These are phyloP conservation scores for Volucella bombylans DNA, from an alignment of 2,888 invertebrate genomes.

Conservation along the genomic window DNA sequence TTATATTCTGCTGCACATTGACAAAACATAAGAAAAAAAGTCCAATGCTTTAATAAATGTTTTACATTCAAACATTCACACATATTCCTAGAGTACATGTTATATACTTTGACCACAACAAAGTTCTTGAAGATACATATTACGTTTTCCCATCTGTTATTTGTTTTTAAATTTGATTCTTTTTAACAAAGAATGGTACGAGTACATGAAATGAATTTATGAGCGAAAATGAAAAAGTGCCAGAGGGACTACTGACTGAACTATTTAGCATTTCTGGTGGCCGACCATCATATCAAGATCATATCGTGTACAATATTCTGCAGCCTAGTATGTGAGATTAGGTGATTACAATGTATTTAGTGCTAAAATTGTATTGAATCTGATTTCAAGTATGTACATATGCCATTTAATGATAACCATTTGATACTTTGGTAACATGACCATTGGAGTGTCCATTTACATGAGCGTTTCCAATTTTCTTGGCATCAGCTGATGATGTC, in stretches of 20 bases:
- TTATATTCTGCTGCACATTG: conserved; percentile 12
- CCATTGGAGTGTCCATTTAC: conserved; percentile 75
- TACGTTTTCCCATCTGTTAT: neutral
- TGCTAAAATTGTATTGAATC: conserved; percentile 9
- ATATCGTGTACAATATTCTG: too few relatives aligned
- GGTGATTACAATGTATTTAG: conserved; percentile 29
- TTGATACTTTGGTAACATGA: conserved; percentile 61
- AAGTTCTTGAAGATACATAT: neutral
- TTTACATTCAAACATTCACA: conserved; percentile 25
- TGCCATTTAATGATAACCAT: conserved; percentile 58
- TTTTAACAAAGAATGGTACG: conserved; percentile 26
- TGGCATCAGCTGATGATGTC: conserved; percentile 71
- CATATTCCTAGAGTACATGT: neutral
- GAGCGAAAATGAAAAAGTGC: conserved; percentile 9
- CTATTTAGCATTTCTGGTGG: neutral
- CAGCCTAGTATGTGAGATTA: conserved; percentile 33
- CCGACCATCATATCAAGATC: neutral
- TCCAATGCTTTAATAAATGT: conserved; percentile 5
- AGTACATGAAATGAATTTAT: conserved; percentile 19
- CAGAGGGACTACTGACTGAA: neutral
- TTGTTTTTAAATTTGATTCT: neutral
- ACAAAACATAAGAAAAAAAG: conserved; percentile 34
- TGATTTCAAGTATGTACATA: neutral
- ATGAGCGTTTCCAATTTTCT: conserved; percentile 75
- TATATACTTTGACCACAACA: too few relatives aligned